phyloP scores from a whole-genome alignment of 2,888 invertebrate species.

The Lepetodrilus schrolli region DNA sequence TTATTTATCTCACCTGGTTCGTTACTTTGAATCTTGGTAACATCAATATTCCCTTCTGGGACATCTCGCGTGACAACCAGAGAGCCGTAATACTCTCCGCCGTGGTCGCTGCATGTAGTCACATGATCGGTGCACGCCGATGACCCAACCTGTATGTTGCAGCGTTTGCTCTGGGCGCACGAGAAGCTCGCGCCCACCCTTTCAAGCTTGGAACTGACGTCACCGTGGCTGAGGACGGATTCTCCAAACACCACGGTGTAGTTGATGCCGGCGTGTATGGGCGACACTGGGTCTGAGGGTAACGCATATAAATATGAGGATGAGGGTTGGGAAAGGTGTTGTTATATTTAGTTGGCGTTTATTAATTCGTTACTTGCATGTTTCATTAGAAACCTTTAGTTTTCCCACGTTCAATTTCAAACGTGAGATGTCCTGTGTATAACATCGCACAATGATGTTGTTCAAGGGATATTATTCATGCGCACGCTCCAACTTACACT shows the following conservation, averaged over 20 bases:
- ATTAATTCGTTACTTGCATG: too few relatives aligned
- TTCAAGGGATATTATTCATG: too few relatives aligned
- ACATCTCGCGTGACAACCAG: background rate
- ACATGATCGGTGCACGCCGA: background rate
- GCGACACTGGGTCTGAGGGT: slow-evolving; percentile 2
- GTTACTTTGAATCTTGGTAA: background rate
- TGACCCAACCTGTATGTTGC: background rate
- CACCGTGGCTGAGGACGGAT: background rate
- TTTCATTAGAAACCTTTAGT: too few relatives aligned
- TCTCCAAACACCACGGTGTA: slow-evolving; percentile 6
- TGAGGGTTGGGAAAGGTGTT: too few relatives aligned
- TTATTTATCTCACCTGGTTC: too few relatives aligned
- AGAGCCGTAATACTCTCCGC: background rate
- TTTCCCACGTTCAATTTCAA: too few relatives aligned
- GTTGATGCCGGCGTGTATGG: background rate
- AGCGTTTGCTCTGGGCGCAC: background rate
- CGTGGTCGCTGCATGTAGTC: background rate
- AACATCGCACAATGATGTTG: too few relatives aligned
- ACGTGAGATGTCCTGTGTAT: too few relatives aligned
- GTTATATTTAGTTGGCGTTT: too few relatives aligned
- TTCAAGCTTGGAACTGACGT: background rate
- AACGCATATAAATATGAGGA: too few relatives aligned
- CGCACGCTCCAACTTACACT: too few relatives aligned
- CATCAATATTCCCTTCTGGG: background rate
- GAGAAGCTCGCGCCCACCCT: background rate